Evolutionary conservation across 1,140 invertebrate genomes (phyloP).

Genomic region (Drosophila sp.): DNA sequence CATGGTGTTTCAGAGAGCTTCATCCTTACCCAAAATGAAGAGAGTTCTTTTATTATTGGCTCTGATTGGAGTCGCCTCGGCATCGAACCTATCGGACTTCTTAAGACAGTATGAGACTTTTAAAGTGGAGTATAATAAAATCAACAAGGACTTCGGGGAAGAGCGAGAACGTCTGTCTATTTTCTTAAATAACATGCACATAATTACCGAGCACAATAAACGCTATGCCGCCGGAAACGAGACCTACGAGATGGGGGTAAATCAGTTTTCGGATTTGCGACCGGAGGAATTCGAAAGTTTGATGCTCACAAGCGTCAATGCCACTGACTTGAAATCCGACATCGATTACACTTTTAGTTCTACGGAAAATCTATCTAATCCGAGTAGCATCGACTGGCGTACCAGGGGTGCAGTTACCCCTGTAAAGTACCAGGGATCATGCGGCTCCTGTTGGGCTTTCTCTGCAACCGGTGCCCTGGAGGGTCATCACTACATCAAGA

Average conservation of each 20-base stretch:
- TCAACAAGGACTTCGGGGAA: background rate
- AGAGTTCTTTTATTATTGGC: background rate
- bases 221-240: background rate
- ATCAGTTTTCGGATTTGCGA: constrained; percentile 10
- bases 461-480: constrained; percentile 93
- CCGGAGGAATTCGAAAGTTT: background rate
- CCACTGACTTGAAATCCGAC: background rate
- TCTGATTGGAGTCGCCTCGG: background rate
- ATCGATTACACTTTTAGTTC: background rate
- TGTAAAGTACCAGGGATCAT: constrained; percentile 89
- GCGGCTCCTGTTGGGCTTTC: constrained; percentile 97
- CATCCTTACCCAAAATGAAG: background rate
- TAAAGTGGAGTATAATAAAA: background rate
- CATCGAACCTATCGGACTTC: background rate
- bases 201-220: constrained; percentile 5
- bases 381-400: constrained; percentile 16
- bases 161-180: background rate
- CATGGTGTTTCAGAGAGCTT: background rate
- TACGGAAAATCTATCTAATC: background rate
- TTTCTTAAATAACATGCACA: background rate
- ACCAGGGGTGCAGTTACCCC: constrained; percentile 5
- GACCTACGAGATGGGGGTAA: constrained; percentile 7
- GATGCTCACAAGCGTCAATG: constrained; percentile 4
- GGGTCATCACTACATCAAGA: constrained; percentile 88
- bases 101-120: background rate